Conservation (phyloP, 2,888 invertebrate species). For the Scrobipalpa atriplicella region DNA sequence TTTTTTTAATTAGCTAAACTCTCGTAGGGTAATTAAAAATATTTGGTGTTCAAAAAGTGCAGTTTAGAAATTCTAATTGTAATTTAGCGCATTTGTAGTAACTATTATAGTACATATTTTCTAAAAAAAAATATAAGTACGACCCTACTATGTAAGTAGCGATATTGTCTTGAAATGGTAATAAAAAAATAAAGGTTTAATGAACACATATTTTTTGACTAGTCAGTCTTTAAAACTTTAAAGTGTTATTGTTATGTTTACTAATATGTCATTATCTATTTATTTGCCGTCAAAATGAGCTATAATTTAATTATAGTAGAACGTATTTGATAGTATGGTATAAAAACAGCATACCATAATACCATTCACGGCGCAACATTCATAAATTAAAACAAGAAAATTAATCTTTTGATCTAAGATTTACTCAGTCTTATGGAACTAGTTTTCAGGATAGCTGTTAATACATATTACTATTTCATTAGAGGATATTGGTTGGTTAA, state of each 20-base stretch:
- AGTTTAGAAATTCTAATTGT: conserved; percentile 64
- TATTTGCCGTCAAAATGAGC: conserved; percentile 30
- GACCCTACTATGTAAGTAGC: conserved; percentile 35
- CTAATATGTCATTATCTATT: conserved; percentile 42
- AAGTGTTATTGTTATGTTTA: conserved; percentile 40
- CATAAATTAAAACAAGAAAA: neutral
- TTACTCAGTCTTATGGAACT: neutral
- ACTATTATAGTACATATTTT: conserved; percentile 53
- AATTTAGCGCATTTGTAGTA: conserved; percentile 60
- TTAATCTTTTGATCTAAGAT: neutral
- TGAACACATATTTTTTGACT: conserved; percentile 32
- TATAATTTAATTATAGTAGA: conserved; percentile 36
- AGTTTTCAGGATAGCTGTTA: too few species aligned
- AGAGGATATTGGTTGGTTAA: too few species aligned
- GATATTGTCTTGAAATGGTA: conserved; percentile 44
- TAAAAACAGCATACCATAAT: neutral
- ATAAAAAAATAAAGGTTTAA: conserved; percentile 34
- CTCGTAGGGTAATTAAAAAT: conserved; percentile 70
- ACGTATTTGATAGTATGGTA: neutral
- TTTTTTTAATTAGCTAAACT: conserved; percentile 81
- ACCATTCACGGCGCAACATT: neutral
- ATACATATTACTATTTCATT: too few species aligned
- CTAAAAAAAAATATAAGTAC: conserved; percentile 40
- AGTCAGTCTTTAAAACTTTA: conserved; percentile 28
- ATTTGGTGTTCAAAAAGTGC: conserved; percentile 76